Percentiles rank a stretch among this genome's conserved stretches.
phyloP scores from a whole-genome alignment of 2,888 invertebrate species.

The Hofmannophila pseudospretella region DNA sequence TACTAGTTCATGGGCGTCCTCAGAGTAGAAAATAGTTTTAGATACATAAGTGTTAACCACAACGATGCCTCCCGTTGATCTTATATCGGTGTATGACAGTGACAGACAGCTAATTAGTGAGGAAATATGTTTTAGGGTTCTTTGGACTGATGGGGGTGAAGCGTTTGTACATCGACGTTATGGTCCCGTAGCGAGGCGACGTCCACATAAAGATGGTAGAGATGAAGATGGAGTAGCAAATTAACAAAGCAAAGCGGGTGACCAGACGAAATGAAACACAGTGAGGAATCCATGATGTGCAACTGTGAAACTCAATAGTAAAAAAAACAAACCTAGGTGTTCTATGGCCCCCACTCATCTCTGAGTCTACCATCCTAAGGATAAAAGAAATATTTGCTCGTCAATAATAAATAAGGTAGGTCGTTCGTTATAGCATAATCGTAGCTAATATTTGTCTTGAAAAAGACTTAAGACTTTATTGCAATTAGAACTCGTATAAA shows the following conservation, averaged over 20 bases:
- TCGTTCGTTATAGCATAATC: constrained; percentile 1
- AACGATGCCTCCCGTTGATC: neutral
- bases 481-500: no score
- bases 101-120: constrained; percentile 2
- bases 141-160: constrained; percentile 2
- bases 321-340: constrained; percentile 82
- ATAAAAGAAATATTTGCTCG: constrained; percentile 46
- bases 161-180: constrained; percentile 1
- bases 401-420: constrained; percentile 7
- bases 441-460: no score
- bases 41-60: constrained; percentile 11
- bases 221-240: constrained; percentile 4
- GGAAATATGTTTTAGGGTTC: neutral
- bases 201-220: neutral
- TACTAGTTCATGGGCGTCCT: neutral
- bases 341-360: constrained; percentile 82
- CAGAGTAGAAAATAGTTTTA: neutral
- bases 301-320: constrained; percentile 68
- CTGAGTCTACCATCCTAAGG: constrained; percentile 82
- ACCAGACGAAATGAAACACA: constrained; percentile 24
- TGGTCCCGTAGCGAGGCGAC: neutral
- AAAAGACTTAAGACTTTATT: no score
- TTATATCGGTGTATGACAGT: neutral
- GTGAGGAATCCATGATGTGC: constrained; percentile 44
- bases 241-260: constrained; percentile 11